Evolutionary conservation across 2,888 invertebrate species (phyloP).

Genomic region (Tromatobia lineatoria): DNA sequence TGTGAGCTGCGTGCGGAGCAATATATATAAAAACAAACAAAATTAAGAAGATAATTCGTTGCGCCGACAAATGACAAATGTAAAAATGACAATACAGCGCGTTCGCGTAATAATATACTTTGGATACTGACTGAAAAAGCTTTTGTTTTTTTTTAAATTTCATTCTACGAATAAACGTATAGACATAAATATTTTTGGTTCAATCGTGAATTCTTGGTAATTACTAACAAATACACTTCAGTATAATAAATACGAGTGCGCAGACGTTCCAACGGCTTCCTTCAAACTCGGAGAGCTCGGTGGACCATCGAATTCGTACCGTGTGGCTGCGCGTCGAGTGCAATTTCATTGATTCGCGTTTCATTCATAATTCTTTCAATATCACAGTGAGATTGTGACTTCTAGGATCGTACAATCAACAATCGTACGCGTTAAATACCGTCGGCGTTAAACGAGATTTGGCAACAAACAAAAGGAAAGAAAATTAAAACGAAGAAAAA

Average conservation of each 20-base stretch:
- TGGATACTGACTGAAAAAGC: slow-evolving; percentile 20
- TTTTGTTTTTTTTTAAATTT: background rate
- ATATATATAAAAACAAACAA: slow-evolving; percentile 1
- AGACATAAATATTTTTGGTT: slow-evolving; percentile 29
- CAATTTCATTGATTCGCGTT: slow-evolving; percentile 29
- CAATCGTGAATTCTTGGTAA: slow-evolving; percentile 40
- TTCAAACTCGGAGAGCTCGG: background rate
- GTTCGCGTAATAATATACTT: slow-evolving; percentile 36
- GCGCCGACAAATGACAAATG: slow-evolving; percentile 1
- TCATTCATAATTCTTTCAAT: slow-evolving; percentile 45
- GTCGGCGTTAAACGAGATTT: slow-evolving; percentile 30
- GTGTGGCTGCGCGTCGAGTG: background rate
- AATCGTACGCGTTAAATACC: slow-evolving; percentile 36
- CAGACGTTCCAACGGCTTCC: background rate
- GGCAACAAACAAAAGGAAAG: background rate
- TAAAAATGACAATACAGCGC: slow-evolving; percentile 16
- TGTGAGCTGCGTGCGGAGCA: background rate
- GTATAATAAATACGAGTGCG: slow-evolving; percentile 23
- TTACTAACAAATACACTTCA: slow-evolving; percentile 43
- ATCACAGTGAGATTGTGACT: slow-evolving; percentile 67
- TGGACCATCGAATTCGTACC: background rate
- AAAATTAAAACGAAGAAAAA: slow-evolving; percentile 4
- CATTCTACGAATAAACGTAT: slow-evolving; percentile 21
- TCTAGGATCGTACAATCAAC: slow-evolving; percentile 40
- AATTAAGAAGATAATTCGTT: slow-evolving; percentile 7